These are phyloP conservation scores for Cyprinodon diabolis DNA, from an alignment of 2,797 vertebrate species.

Conservation along the genomic window DNA sequence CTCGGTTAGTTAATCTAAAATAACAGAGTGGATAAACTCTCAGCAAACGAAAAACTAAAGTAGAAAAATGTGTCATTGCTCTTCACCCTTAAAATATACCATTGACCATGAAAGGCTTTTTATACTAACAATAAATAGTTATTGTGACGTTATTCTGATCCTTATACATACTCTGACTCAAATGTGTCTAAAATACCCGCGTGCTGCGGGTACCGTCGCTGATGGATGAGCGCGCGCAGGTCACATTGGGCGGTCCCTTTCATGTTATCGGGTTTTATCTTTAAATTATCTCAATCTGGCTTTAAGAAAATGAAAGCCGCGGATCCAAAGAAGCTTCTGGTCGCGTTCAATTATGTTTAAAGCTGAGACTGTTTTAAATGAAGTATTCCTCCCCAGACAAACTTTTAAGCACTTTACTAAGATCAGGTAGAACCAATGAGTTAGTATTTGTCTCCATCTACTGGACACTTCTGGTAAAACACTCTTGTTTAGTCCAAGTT, in stretches of 20 bases:
- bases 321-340: neutral
- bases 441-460: conserved; percentile 73
- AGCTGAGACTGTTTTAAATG: neutral
- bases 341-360: too few relatives aligned
- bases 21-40: neutral
- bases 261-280: neutral
- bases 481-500: conserved; percentile 26
- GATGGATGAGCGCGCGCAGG: neutral
- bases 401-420: neutral
- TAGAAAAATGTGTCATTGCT: neutral
- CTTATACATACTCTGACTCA: neutral
- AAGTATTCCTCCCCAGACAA: neutral
- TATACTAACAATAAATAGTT: too few relatives aligned
- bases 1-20: neutral
- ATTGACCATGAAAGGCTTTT: too few relatives aligned
- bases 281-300: neutral
- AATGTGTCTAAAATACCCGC: neutral
- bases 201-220: neutral
- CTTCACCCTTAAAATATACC: too few relatives aligned
- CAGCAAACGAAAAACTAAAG: neutral
- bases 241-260: neutral
- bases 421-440: conserved; percentile 10
- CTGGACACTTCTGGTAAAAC: conserved; percentile 42
- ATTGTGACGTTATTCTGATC: too few relatives aligned
- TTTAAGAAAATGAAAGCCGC: neutral